phyloP scores from a whole-genome alignment of 2,113 vertebrate genomes.

The Genyomyrus donnyi region DNA sequence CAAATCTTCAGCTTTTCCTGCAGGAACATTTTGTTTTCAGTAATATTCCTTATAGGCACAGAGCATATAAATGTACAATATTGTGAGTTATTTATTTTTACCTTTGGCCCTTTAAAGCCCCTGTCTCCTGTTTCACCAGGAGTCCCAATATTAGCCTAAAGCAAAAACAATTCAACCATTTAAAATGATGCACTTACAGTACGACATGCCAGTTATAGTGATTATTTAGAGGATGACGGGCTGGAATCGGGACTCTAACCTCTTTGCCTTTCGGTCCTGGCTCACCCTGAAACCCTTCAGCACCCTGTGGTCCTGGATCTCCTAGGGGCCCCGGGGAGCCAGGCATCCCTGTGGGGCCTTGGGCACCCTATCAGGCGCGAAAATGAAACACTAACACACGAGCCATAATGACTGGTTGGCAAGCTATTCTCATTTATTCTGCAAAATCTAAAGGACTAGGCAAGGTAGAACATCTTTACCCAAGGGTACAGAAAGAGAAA shows the following conservation, averaged over 20 bases:
- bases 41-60: background rate
- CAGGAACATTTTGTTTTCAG: background rate
- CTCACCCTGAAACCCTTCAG: slow-evolving; percentile 50
- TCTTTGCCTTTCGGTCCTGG: slow-evolving; percentile 61
- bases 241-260: slow-evolving; percentile 44
- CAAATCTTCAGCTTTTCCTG: background rate
- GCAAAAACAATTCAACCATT: background rate
- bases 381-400: background rate
- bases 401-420: background rate
- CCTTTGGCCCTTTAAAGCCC: slow-evolving; percentile 65
- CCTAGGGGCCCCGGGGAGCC: slow-evolving; percentile 57
- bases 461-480: background rate
- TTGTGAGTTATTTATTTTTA: slow-evolving; percentile 32
- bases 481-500: background rate
- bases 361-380: slow-evolving; percentile 57
- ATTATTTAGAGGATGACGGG: background rate
- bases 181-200: background rate
- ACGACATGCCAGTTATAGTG: background rate
- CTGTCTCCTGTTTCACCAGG: slow-evolving; percentile 58
- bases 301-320: slow-evolving; percentile 59
- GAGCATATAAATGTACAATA: background rate
- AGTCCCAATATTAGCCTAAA: slow-evolving; percentile 55
- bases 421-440: background rate
- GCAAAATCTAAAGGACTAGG: background rate
- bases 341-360: slow-evolving; percentile 52